Base-by-base conservation (phyloP, 2,113 vertebrate species). In the Ochotona princeps region DNA sequence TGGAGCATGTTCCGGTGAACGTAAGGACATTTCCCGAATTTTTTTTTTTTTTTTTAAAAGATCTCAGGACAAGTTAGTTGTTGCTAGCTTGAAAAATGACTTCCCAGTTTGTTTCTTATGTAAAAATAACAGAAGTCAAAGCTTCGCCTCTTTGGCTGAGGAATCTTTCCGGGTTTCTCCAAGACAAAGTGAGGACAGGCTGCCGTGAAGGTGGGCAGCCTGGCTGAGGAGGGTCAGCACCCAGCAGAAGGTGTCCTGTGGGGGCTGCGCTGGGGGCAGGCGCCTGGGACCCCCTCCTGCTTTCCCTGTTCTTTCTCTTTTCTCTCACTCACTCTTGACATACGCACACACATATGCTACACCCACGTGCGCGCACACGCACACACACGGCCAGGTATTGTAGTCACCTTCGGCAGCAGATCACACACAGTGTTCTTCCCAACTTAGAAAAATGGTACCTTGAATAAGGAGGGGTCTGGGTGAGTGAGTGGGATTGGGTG, bases 111-210 rank as follows among this genome's bases (percentile, higher is more conserved):
- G 47, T 26, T 78, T 79, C 61, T 61, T 91, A 70, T 12, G 57
- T 94, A 60, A 88, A 91, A 93, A 30, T 87, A 61, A 65, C 51
- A 67, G 61, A 92, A 44, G 32, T 90, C 26, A 78, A 25, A 87
- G 30, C 67, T 87, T 70, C 49, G 47, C 6, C 70, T 85, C 28
- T 93, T 94, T 65, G 44, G 15, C 32, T 79, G 91, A 86, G 44
- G 70, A 85, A 10, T 87, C 35, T 96, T 75, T 87, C 72, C 70
- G 23, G 54, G 20, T 86, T 32, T 13, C 73, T 83, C 87, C 25
- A 74, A 78, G 73, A 74, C 32, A 83, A 23, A 47, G 21, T 44
- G 61, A 91, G 74, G 76, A 65, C 18, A 38, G 28, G 54, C 7
- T 28, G 2, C 57, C 44, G 2, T 4, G 61, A 61, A 9, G 74